Base-by-base conservation (phyloP, 2,888 invertebrate genomes). In the Gari tellinella region DNA sequence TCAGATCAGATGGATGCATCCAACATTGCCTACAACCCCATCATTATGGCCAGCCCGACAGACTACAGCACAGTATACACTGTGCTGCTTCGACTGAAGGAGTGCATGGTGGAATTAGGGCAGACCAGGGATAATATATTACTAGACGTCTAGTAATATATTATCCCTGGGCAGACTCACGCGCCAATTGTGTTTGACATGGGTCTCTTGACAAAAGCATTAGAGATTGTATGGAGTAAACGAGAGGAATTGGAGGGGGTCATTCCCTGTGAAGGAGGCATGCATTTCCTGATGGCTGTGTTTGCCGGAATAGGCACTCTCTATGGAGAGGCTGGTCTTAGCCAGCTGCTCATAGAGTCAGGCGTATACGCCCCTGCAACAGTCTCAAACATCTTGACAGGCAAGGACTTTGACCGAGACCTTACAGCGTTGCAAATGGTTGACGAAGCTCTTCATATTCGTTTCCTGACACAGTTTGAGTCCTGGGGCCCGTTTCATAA, bases 211-310 rank as follows among this genome's bases (percentile, higher is more conserved):
- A 12, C 40, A 8, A 40, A 40, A 40, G 40, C 40, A 40, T 40
- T 40, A 15, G 40, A 8, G 15, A 40, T n/a, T 40, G 40, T 12
- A 12, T 40, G 40, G 40, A 40, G 40, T 40, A 40, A 40, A 8
- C 40, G 15, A 40, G 40, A 40, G 40, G n/a, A n/a, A n/a, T 40
- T 40, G 15, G 10, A 40, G 40, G 40, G 40, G 15, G 40, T 40
- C 40, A 40, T 40, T 12, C 40, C 40, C 40, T 40, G 40, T 40
- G 40, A 40, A 40, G 40, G 40, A 40, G 40, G 40, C 40, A 40
- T 40, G 40, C 40, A 40, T 14, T 40, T 40, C 14, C 14, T 40
- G 15, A 40, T 40, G 40, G 8, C 40, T 40, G 40, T 40, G 15
- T 40, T 40, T 14, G 15, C 8, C 8, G 40, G 40, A 15, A 40